Base-by-base conservation (phyloP, 2,113 vertebrate species). In the Dryoscopus gambensis region DNA sequence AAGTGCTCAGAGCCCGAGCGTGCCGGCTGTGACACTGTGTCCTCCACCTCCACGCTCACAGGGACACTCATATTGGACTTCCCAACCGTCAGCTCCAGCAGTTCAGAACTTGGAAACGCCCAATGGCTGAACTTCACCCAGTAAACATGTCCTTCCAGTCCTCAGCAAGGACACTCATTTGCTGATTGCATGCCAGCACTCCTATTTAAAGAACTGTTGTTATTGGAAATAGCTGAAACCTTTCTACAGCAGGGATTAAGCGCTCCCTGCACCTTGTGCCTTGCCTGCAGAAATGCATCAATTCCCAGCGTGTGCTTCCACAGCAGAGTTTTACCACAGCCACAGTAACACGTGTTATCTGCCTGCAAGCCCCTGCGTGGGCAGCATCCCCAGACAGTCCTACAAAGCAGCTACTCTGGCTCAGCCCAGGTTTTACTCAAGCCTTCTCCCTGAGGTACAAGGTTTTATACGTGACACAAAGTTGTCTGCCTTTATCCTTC, bases 161-260 rank as follows among this genome's bases (percentile, higher is more conserved):
- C 74, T 73, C 76, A 75, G 59, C 92, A 95, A 91, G 85, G 79
- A 90, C 95, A 14, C 28, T 55, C 5, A 4, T 50, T 88, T 75
- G 55, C 68, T 97, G 89, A 89, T 12, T 40, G 56, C 69, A 31
- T 23, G 42, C 79, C 76, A 93, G 44, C 0, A 0, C 33, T 75
- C 90, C 79, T 95, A 90, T 95, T 93, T 94, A 90, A 93, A 94
- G 82, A 80, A 52, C 59, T 63, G 85, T 18, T 88, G 78, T 94
- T 90, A 86, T 7, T 57, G 79, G 80, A 35, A 95, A 90, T 60
- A 81, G 30, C n/a, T 42, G 27, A 81, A 95, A 77, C 79, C 49
- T 52, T 87, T 44, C 81, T 62, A 59, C 50, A 79, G 59, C 64
- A 59, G 30, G 65, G 60, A 55, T 7, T 1, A 80, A 86, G 47